A percentile compares a stretch with the other conserved stretches of the same genome.
Evolutionary conservation across 2,113 vertebrate species (phyloP).

Genomic region (Sander lucioperca): DNA sequence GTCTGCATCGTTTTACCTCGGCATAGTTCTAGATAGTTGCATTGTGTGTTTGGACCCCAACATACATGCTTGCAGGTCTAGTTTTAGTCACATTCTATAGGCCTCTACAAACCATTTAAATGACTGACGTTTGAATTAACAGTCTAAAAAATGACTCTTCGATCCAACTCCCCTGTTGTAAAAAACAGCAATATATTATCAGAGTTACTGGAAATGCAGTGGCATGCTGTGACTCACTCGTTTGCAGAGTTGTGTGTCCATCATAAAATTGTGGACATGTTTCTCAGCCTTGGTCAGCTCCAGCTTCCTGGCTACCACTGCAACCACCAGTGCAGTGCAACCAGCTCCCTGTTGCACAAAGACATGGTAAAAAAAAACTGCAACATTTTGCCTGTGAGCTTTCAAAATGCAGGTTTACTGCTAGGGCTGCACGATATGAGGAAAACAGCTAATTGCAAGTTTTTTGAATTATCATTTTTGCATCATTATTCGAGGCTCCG

Average conservation of each 20-base stretch:
- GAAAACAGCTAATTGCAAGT: too few relatives aligned
- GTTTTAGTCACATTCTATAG: neutral
- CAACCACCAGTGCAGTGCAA: conserved; percentile 95
- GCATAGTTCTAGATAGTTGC: neutral
- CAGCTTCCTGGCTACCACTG: conserved; percentile 94
- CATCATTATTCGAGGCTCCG: too few relatives aligned
- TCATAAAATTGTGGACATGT: conserved; percentile 98
- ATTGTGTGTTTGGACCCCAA: neutral
- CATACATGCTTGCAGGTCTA: neutral
- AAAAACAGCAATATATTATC: neutral
- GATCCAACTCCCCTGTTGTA: neutral
- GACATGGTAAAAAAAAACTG: neutral
- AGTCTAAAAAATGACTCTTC: neutral
- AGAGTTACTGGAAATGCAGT: neutral
- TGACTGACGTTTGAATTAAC: too few relatives aligned
- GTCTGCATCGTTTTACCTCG: neutral
- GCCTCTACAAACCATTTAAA: neutral
- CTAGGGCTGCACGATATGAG: too few relatives aligned
- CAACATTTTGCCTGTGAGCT: neutral
- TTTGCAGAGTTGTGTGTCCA: conserved; percentile 98
- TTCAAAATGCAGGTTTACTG: neutral
- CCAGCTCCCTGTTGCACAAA: conserved; percentile 89
- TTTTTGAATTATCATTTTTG: too few relatives aligned
- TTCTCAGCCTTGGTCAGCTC: conserved; percentile 98
- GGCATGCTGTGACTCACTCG: conserved; percentile 85